A percentile compares a stretch with the other conserved stretches of the same genome.
These are phyloP conservation scores for Plagiodera versicolora DNA, from an alignment of 2,888 invertebrate species.

Conservation along the genomic window DNA sequence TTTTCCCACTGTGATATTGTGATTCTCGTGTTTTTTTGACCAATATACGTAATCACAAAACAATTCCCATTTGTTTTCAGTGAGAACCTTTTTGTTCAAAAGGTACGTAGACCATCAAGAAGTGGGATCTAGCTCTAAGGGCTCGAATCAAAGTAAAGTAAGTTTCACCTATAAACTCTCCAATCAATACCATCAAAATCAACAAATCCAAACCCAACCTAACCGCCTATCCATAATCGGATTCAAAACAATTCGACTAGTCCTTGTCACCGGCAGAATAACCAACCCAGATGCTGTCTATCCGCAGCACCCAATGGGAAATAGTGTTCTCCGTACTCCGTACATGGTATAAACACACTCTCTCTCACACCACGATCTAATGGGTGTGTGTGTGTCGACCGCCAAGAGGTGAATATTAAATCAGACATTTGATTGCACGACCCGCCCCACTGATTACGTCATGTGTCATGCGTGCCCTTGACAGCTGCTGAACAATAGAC, in stretches of 20 bases:
- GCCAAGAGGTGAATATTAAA: slow-evolving; percentile 54
- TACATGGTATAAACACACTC: background rate
- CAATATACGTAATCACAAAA: too few species aligned
- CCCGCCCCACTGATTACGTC: slow-evolving; percentile 54
- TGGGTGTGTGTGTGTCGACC: slow-evolving; percentile 30
- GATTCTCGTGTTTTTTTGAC: too few species aligned
- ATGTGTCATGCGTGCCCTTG: slow-evolving; percentile 53
- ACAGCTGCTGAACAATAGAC: slow-evolving; percentile 52
- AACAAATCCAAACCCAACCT: background rate
- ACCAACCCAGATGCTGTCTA: slow-evolving; percentile 11
- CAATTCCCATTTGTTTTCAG: too few species aligned
- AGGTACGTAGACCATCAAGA: too few species aligned
- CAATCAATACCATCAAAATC: too few species aligned
- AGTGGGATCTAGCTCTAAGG: too few species aligned
- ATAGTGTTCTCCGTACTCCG: too few species aligned
- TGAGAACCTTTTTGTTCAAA: too few species aligned
- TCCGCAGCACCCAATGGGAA: background rate
- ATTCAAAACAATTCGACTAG: slow-evolving; percentile 44
- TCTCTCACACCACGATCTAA: background rate
- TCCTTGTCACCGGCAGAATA: slow-evolving; percentile 50
- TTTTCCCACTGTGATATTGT: too few species aligned
- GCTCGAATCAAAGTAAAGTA: too few species aligned
- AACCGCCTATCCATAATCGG: slow-evolving; percentile 41
- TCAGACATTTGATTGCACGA: slow-evolving; percentile 55
- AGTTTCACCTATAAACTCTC: too few species aligned